Evolutionary conservation across 2,113 vertebrate genomes (phyloP), one percentile per base, ranked within the genome.

Genomic region (Sakesphorus luctuosus): DNA sequence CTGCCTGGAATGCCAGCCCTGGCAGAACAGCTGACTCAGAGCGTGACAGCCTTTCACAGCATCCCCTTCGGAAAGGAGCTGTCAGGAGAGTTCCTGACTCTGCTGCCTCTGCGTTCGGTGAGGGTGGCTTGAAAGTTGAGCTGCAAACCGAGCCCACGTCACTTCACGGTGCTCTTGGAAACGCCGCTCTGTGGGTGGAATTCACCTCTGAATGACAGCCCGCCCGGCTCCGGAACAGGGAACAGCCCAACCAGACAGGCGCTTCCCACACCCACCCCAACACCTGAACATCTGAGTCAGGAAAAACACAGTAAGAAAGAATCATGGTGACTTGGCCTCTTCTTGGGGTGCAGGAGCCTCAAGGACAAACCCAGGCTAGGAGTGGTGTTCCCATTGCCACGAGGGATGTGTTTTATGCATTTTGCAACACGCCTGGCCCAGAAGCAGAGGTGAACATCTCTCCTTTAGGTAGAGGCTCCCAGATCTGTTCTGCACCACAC

Each of bases 11-110:
- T 61, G 76, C 68, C 84, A 79, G 23, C 44, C 44, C 4, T 31
- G 89, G 87, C 46, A 83, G 89, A 93, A 69, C 80, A 95, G 96
- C 96, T 96, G 96, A 94, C 89, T 92, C 87, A 69, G 94, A 87
- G 91, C 74, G 10, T 46, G 92, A 90, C 88, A 92, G 95, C 92
- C 74, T 82, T 71, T 79, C 73, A 10, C 80, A 93, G 94, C 94
- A 92, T 87, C 94, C 81, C 83, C 90, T 40, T 3, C 62, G 40
- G 85, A 49, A 71, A 53, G 72, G 84, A 89, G 89, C 89, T 43
- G 24, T 50, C 88, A 21, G 67, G 61, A 82, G 35, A 7, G 1
- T 4, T 72, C 82, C 85, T 14, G 63, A 43, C 55, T 17, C 86
- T 1, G 23, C 86, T 35, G 89, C 95, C 92, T 83, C 62, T 18